Evolutionary conservation across 30 jellyfish, hydroid and myxozoan species (phyloP), one percentile per base, ranked within the genome.

Genomic region (Cassiopea xamachana): DNA sequence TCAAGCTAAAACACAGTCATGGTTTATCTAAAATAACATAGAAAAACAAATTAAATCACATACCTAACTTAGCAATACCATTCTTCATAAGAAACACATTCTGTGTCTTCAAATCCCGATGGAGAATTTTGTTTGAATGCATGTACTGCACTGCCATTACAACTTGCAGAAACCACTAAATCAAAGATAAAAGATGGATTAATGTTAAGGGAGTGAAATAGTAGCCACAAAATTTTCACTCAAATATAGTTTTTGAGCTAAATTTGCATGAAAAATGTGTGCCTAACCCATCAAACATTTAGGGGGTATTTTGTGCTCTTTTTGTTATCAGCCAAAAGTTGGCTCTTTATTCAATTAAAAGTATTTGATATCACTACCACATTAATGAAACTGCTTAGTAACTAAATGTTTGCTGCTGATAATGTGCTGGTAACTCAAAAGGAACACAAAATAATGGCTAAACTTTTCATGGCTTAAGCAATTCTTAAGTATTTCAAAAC

Each of bases 131-230:
- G 77, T 90, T 96, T 73, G 98, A 94, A 49, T 94, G 98, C 48
- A 94, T 87, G 80, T 90, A 94, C 77, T 94, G 97, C 2, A 94
- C 97, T 59, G 97, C 98, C 98, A 94, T 94, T 2, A 79, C 70
- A 17, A 94, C 79, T 90, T 94, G 98, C n/a, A 94, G 70, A 69
- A 94, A 94, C 98, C 98, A 94, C 98, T 94, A 49, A 50, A 94
- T 89, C 14, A 15, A 75, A 76, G 61, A 39, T 44, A 61, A 16
- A 77, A 64, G 43, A 64, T 17, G 74, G 74, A 17, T 59, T 59
- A 59, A 6, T 59, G 69, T 6, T 17, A 70, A 44, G 12, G n/a
- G 48, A 12, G n/a, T 7, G 49, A 70, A 17, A 8, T 70, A 70
- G 80, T 17, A 17, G 39, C 39, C 39, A 27, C 39, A 27, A 27